These are phyloP conservation scores for Pemphigus obesinymphae DNA, from an alignment of 1,140 invertebrate species.

Conservation along the genomic window DNA sequence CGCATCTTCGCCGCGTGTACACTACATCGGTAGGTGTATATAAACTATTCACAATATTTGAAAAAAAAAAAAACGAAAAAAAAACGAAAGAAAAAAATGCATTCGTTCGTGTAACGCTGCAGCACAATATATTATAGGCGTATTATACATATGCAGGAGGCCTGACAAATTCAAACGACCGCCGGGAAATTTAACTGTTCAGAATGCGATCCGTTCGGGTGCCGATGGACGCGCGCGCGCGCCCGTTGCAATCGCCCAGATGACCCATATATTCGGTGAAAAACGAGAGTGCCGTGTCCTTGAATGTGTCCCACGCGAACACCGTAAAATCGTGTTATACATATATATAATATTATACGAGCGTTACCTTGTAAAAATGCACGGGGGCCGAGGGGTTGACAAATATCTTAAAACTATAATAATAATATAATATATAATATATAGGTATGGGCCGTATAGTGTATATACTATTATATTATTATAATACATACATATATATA, in stretches of 20 bases:
- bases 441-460: too few species aligned
- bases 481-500: neutral
- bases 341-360: neutral
- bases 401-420: too few species aligned
- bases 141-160: neutral
- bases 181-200: neutral
- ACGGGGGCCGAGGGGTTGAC: too few species aligned
- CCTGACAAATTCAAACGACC: neutral
- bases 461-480: neutral
- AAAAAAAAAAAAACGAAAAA: neutral
- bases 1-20: too few species aligned
- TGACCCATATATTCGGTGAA: conserved; percentile 21
- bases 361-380: too few species aligned
- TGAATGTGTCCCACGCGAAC: neutral
- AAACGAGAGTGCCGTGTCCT: conserved; percentile 27
- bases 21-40: too few species aligned
- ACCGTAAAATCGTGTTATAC: neutral
- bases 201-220: neutral
- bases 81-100: neutral
- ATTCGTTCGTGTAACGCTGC: neutral
- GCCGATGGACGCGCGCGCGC: neutral
- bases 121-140: too few species aligned
- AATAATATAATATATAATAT: too few species aligned
- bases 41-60: too few species aligned
- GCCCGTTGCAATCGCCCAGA: neutral